Evolutionary conservation across 2,888 invertebrate genomes (phyloP).

Genomic region (Lepidocyrtinus sp.): DNA sequence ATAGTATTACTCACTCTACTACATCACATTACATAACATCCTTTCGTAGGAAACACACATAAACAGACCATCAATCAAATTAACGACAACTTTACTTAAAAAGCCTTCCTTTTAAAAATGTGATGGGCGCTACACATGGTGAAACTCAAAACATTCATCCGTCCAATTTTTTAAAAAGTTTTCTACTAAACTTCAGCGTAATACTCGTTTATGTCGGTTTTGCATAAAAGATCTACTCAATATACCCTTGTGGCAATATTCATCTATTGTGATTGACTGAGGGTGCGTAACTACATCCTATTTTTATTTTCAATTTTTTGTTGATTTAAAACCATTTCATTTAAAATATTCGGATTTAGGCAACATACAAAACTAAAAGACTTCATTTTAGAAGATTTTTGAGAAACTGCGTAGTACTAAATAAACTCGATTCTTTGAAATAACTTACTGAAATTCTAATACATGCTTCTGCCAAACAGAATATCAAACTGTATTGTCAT

Average conservation of each 20-base stretch:
- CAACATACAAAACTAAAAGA: too few species aligned
- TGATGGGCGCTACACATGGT: constrained; percentile 47
- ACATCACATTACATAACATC: constrained; percentile 11
- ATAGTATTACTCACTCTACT: constrained; percentile 14
- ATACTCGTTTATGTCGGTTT: too few species aligned
- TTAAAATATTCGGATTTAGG: too few species aligned
- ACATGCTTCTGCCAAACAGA: too few species aligned
- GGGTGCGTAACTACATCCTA: not conserved
- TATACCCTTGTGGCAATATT: not conserved
- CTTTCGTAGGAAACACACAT: constrained; percentile 43
- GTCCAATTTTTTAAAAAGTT: constrained; percentile 10
- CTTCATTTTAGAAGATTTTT: too few species aligned
- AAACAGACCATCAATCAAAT: constrained; percentile 63
- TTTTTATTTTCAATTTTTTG: not conserved
- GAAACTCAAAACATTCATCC: constrained; percentile 41
- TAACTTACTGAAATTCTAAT: too few species aligned
- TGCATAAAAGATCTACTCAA: not conserved
- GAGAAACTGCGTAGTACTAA: too few species aligned
- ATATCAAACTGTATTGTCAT: too few species aligned
- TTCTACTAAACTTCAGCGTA: too few species aligned
- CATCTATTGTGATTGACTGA: constrained; percentile 3
- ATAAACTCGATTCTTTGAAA: too few species aligned
- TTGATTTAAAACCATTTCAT: not conserved
- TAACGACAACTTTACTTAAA: constrained; percentile 61
- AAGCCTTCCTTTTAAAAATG: constrained; percentile 30